Conservation (phyloP, 2,888 invertebrate species). For the Lapara coniferarum region DNA sequence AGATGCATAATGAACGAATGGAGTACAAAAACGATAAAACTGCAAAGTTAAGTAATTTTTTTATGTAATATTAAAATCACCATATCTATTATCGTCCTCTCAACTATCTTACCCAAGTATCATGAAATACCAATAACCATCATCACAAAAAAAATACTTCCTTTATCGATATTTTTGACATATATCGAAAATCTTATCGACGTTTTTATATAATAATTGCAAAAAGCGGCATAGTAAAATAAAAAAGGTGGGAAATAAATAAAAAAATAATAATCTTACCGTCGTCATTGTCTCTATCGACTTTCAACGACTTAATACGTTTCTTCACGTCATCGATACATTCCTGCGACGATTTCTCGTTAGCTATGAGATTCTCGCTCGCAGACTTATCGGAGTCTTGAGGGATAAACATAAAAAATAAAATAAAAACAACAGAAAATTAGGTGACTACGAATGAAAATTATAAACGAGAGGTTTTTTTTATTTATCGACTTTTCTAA, state of each 20-base stretch:
- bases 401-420: constrained; percentile 41
- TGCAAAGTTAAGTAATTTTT: too few relatives aligned
- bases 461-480: neutral
- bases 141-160: neutral
- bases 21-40: constrained; percentile 40
- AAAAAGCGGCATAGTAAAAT: constrained; percentile 29
- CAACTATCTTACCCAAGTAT: constrained; percentile 9
- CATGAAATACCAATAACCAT: neutral
- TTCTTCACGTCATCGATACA: constrained; percentile 76
- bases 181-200: neutral
- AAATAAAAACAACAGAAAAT: constrained; percentile 40
- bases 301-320: constrained; percentile 76
- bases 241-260: constrained; percentile 24
- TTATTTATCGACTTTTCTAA: too few relatives aligned
- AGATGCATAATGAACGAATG: constrained; percentile 27
- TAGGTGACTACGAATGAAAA: constrained; percentile 29
- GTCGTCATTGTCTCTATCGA: constrained; percentile 77
- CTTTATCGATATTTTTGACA: neutral
- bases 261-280: constrained; percentile 60
- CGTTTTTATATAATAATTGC: neutral
- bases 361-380: constrained; percentile 59
- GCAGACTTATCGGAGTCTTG: constrained; percentile 56
- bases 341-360: constrained; percentile 67
- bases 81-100: too few relatives aligned
- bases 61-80: too few relatives aligned